phyloP scores from a whole-genome alignment of 2,888 invertebrate species.

The Caenorhabditis sinica region DNA sequence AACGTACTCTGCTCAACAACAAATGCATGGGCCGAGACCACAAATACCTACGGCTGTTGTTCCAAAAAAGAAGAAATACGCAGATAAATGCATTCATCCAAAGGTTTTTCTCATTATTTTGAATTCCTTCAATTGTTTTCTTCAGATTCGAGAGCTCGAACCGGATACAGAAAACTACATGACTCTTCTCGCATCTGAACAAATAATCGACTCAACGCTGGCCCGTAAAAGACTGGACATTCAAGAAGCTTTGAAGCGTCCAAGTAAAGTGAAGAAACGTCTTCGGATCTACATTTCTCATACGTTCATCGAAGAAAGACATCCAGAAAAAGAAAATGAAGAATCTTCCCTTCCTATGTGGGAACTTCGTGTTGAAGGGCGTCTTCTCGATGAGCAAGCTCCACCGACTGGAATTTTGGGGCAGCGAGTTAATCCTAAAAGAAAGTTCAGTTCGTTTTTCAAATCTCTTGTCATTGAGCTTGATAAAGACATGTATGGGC shows the following conservation, averaged over 20 bases:
- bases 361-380: constrained; percentile 98
- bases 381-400: constrained; percentile 89
- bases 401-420: neutral
- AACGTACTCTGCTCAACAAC: constrained; percentile 43
- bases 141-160: constrained; percentile 88
- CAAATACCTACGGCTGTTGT: constrained; percentile 13
- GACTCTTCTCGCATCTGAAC: constrained; percentile 97
- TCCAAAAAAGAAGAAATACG: constrained; percentile 78
- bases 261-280: constrained; percentile 96
- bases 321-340: constrained; percentile 82
- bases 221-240: constrained; percentile 98
- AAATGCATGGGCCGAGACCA: constrained; percentile 37
- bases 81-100: constrained; percentile 80
- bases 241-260: constrained; percentile 94
- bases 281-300: constrained; percentile 98
- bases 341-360: constrained; percentile 87
- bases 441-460: constrained; percentile 99
- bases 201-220: constrained; percentile 97
- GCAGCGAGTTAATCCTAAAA: constrained; percentile 84
- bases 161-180: constrained; percentile 99
- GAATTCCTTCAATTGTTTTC: neutral
- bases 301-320: constrained; percentile 96
- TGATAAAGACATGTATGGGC: constrained; percentile 98
- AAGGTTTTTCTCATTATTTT: constrained; percentile 66
- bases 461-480: constrained; percentile 98